Base-by-base conservation (phyloP, 1,140 invertebrate species). In the Drosophila burlai region DNA sequence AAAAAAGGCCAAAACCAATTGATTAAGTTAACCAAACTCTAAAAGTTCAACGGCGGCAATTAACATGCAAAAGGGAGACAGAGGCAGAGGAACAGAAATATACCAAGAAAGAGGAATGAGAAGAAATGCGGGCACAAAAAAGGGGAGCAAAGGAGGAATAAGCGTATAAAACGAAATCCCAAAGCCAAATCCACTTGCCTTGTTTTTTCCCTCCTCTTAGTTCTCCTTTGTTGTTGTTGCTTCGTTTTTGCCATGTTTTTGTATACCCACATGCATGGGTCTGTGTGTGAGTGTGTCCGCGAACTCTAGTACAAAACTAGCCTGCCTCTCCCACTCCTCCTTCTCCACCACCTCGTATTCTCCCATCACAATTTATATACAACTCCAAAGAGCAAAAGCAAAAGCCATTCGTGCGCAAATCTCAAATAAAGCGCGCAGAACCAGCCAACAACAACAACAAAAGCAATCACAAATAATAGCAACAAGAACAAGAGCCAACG, bases 351-450 rank as follows among this genome's bases (percentile, higher is more conserved):
- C 43, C 69, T 59, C 38, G 59, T 60, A 36, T 43, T 21, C 59
- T 24, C 68, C 49, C 52, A 15, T 59, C 54, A 58, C 74, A 62
- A 63, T 81, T 75, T 80, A 71, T 58, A 75, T 62, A 84, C 59
- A 79, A 76, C 60, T 58, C 49, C 65, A 50, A 68, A 64, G 58
- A 77, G 58, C 81, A 83, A 76, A 57, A 71, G 66, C 69, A 73
- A 73, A 78, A 78, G 66, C 83, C 81, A 80, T 87, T 83, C 84
- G 84, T 89, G 84, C 86, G 81, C 84, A 83, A 87, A 87, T 89
- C 73, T 78, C 73, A 87, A 89, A 89, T 89, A 83, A 87, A 87
- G 84, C 83, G 85, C 80, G 83, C 80, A 83, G 78, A 89, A 82
- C 81, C 76, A 83, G 76, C 78, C 76, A 83, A 72, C 67, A 71